These are phyloP conservation scores for Barypeithes pellucidus DNA, from an alignment of 2,888 invertebrate species.

Conservation along the genomic window DNA sequence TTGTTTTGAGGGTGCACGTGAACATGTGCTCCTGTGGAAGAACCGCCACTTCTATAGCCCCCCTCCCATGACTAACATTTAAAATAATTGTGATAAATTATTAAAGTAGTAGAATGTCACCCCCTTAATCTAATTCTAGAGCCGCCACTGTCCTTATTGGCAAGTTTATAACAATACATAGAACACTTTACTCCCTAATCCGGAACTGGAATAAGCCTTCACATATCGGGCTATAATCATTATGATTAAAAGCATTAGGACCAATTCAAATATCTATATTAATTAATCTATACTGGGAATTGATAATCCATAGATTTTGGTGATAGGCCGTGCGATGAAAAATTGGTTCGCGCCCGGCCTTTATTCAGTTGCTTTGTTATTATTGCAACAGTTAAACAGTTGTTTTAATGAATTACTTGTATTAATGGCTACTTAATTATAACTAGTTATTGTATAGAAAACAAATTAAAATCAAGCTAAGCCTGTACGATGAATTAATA, in stretches of 20 bases:
- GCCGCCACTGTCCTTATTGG: too few relatives aligned
- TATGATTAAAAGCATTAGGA: constrained; percentile 5
- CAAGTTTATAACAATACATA: not conserved
- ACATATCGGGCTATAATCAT: too few relatives aligned
- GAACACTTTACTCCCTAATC: too few relatives aligned
- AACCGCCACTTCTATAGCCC: too few relatives aligned
- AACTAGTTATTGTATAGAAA: not conserved
- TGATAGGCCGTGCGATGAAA: constrained; percentile 35
- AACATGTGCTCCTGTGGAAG: too few relatives aligned
- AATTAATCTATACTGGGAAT: constrained; percentile 37
- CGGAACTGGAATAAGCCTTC: too few relatives aligned
- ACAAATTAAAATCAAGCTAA: not conserved
- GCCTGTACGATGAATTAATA: not conserved
- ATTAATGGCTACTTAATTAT: not conserved
- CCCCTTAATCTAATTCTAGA: too few relatives aligned
- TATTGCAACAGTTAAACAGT: too few relatives aligned
- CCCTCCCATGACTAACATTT: too few relatives aligned
- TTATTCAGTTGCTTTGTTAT: not conserved
- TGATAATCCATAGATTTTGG: constrained; percentile 38
- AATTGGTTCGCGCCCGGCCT: constrained; percentile 35
- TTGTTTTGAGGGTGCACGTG: too few relatives aligned
- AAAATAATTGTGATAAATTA: too few relatives aligned
- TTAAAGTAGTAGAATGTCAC: too few relatives aligned
- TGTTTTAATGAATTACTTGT: constrained; percentile 16
- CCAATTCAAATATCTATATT: constrained; percentile 20